Percentiles rank a stretch among this genome's conserved stretches.
Conservation (phyloP, 2,797 vertebrate species). For the Enteromius viviparus region DNA sequence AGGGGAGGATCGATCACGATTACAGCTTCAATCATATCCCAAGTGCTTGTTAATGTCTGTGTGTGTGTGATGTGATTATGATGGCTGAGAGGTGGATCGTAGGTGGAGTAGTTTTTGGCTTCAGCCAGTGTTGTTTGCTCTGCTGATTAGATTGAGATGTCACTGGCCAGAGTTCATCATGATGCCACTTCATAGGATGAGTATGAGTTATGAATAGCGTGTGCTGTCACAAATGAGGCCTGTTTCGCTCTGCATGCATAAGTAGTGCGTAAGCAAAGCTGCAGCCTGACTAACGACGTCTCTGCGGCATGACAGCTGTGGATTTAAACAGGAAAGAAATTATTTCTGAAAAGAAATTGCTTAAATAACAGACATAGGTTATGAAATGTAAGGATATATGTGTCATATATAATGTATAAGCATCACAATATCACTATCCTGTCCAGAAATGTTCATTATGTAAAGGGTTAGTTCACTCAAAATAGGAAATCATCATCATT, state of each 20-base stretch:
- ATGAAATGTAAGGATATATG: neutral
- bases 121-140: neutral
- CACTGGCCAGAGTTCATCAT: conserved; percentile 3
- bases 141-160: conserved; percentile 8
- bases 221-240: conserved; percentile 19
- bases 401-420: neutral
- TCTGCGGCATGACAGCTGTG: conserved; percentile 1
- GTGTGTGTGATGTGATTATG: neutral
- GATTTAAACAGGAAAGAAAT: neutral
- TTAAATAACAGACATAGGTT: neutral
- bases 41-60: conserved; percentile 29
- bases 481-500: neutral
- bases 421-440: neutral
- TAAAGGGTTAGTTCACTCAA: neutral
- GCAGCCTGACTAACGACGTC: conserved; percentile 10
- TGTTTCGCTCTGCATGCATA: conserved; percentile 35
- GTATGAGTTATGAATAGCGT: conserved; percentile 16
- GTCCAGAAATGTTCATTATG: neutral
- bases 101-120: conserved; percentile 14
- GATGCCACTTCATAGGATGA: conserved; percentile 18
- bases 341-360: neutral
- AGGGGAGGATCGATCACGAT: conserved; percentile 41
- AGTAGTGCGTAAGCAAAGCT: neutral
- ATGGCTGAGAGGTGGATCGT: conserved; percentile 8
- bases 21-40: conserved; percentile 39